These are phyloP conservation scores for Drosophila pseudotakahashii DNA, from an alignment of 2,888 invertebrate species.

Conservation along the genomic window DNA sequence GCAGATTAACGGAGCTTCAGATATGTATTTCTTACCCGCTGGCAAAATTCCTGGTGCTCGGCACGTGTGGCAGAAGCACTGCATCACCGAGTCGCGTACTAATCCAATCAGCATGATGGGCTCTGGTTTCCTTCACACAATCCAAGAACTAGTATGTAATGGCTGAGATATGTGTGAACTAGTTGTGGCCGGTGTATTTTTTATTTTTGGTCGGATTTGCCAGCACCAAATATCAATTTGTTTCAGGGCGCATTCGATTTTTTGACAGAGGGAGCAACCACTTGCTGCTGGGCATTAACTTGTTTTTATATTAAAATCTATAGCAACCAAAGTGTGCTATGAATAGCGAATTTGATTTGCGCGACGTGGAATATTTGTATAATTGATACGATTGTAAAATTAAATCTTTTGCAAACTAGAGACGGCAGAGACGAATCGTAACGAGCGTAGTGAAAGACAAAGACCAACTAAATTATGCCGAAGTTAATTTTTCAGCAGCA, in stretches of 20 bases:
- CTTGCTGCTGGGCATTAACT: slow-evolving; percentile 28
- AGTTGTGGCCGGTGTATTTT: slow-evolving; percentile 16
- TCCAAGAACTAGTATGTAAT: slow-evolving; percentile 13
- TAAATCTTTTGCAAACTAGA: slow-evolving; percentile 10
- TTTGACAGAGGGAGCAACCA: slow-evolving; percentile 14
- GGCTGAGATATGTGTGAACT: slow-evolving; percentile 52
- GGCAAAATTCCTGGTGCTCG: slow-evolving; percentile 90
- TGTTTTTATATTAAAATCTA: neutral
- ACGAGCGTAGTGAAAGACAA: slow-evolving; percentile 80
- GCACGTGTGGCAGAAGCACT: slow-evolving; percentile 97
- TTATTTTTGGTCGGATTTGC: neutral
- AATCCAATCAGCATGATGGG: slow-evolving; percentile 92
- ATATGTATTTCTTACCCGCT: slow-evolving; percentile 87
- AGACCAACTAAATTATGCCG: slow-evolving; percentile 81
- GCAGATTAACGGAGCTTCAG: no score
- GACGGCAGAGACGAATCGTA: slow-evolving; percentile 56
- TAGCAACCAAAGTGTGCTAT: slow-evolving; percentile 40
- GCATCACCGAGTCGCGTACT: slow-evolving; percentile 95
- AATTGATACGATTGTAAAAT: slow-evolving; percentile 11
- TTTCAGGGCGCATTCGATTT: slow-evolving; percentile 9
- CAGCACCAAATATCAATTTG: neutral
- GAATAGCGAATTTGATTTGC: slow-evolving; percentile 2
- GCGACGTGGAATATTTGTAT: slow-evolving; percentile 11
- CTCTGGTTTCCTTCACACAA: slow-evolving; percentile 14
- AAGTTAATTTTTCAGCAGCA: slow-evolving; percentile 77